A percentile compares a stretch with the other conserved stretches of the same genome.
Conservation (phyloP, 1,140 invertebrate genomes). For the Drosophila gunungcola region DNA sequence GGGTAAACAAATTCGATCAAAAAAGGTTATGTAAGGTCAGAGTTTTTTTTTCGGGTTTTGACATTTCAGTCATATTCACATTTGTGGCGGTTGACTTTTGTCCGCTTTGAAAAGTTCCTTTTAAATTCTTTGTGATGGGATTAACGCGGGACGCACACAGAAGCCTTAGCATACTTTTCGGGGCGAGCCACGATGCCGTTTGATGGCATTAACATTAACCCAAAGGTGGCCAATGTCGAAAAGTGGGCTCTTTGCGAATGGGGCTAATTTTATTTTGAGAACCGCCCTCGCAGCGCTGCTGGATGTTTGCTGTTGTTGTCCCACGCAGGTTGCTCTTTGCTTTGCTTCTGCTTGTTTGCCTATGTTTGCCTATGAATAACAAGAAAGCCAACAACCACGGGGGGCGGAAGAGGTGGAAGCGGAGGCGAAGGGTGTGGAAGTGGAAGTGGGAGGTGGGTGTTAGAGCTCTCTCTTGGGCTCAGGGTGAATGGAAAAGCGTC, state of each 20-base stretch:
- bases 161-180: constrained; percentile 42
- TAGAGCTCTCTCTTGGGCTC: constrained; percentile 38
- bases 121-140: constrained; percentile 43
- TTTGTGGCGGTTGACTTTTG: constrained; percentile 17
- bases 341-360: constrained; percentile 63
- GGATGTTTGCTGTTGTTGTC: constrained; percentile 67
- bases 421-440: not conserved
- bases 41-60: not conserved
- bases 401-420: not conserved
- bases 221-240: constrained; percentile 40
- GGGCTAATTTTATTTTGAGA: constrained; percentile 54
- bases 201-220: constrained; percentile 32
- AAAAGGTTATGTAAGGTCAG: constrained; percentile 5
- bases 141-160: constrained; percentile 4
- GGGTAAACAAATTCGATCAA: not conserved
- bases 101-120: constrained; percentile 3
- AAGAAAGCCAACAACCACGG: constrained; percentile 48
- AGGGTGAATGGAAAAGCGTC: constrained; percentile 49
- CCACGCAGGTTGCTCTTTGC: constrained; percentile 76
- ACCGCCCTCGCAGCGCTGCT: constrained; percentile 54
- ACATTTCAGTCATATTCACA: constrained; percentile 12
- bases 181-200: constrained; percentile 15
- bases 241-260: constrained; percentile 9
- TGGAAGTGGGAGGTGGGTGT: constrained; percentile 3
- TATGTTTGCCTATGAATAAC: constrained; percentile 64